These are phyloP conservation scores for Chanos chanos DNA, from an alignment of 2,797 vertebrate species.

Conservation along the genomic window DNA sequence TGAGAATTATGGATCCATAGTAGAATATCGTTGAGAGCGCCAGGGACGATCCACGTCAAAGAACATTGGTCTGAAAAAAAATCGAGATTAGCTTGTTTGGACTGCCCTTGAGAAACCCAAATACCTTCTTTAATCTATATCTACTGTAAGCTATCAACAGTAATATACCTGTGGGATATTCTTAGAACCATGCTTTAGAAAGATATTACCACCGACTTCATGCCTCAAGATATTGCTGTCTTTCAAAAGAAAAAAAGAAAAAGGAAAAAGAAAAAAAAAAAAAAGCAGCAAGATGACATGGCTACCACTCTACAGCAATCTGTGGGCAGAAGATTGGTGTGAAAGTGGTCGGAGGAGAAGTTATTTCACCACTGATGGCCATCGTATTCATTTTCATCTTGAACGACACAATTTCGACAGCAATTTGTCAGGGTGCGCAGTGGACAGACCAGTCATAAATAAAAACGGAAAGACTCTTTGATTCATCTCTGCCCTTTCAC, in stretches of 20 bases:
- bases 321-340: slow-evolving; percentile 58
- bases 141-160: slow-evolving; percentile 33
- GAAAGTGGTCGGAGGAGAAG: slow-evolving; percentile 43
- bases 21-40: too few species aligned
- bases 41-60: too few species aligned
- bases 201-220: slow-evolving; percentile 32
- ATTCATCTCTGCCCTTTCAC: slow-evolving; percentile 26
- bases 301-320: slow-evolving; percentile 42
- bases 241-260: background rate
- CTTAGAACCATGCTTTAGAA: slow-evolving; percentile 31
- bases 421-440: slow-evolving; percentile 53
- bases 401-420: slow-evolving; percentile 50
- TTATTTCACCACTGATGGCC: slow-evolving; percentile 42
- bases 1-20: slow-evolving; percentile 9
- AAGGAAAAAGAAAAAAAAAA: slow-evolving; percentile 16
- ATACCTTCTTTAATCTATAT: background rate
- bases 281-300: slow-evolving; percentile 25
- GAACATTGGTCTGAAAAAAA: too few species aligned
- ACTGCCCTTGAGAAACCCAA: too few species aligned
- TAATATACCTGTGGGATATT: slow-evolving; percentile 46
- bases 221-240: slow-evolving; percentile 32
- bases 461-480: slow-evolving; percentile 46
- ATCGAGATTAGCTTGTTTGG: too few species aligned
- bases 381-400: slow-evolving; percentile 57
- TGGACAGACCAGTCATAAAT: slow-evolving; percentile 45